These are phyloP conservation scores for Botia almorhae DNA, from an alignment of 2,797 vertebrate genomes.

Conservation along the genomic window DNA sequence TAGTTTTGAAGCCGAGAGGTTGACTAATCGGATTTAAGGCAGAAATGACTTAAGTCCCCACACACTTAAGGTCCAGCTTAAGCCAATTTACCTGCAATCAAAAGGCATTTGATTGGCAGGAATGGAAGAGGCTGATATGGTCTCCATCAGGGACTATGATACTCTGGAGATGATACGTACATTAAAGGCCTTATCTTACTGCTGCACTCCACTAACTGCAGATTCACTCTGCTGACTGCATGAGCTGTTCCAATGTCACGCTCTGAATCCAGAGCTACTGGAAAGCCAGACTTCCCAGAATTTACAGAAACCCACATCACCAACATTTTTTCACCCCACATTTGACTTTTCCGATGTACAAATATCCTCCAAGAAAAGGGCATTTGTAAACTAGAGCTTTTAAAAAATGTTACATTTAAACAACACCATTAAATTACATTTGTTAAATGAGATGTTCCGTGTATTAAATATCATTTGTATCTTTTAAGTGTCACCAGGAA, in stretches of 20 bases:
- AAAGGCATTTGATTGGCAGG: constrained; percentile 77
- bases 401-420: too few species aligned
- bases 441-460: not conserved
- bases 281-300: constrained; percentile 6
- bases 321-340: constrained; percentile 54
- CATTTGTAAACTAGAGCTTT: too few species aligned
- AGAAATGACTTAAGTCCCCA: constrained; percentile 73
- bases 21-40: constrained; percentile 79
- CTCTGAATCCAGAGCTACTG: constrained; percentile 29
- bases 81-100: constrained; percentile 80
- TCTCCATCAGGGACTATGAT: constrained; percentile 69
- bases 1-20: constrained; percentile 74
- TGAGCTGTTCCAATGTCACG: constrained; percentile 15
- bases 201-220: constrained; percentile 62
- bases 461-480: constrained; percentile 69
- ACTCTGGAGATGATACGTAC: constrained; percentile 66
- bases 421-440: too few species aligned
- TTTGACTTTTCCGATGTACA: constrained; percentile 35
- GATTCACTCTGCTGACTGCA: constrained; percentile 15
- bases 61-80: constrained; percentile 78
- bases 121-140: constrained; percentile 67
- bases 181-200: constrained; percentile 64
- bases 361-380: not conserved
- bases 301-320: constrained; percentile 24
- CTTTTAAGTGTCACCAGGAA: constrained; percentile 96